A percentile compares a stretch with the other conserved stretches of the same genome.
Conservation (phyloP, 2,888 invertebrate genomes). For the Drosophila pseudotalamancana region DNA sequence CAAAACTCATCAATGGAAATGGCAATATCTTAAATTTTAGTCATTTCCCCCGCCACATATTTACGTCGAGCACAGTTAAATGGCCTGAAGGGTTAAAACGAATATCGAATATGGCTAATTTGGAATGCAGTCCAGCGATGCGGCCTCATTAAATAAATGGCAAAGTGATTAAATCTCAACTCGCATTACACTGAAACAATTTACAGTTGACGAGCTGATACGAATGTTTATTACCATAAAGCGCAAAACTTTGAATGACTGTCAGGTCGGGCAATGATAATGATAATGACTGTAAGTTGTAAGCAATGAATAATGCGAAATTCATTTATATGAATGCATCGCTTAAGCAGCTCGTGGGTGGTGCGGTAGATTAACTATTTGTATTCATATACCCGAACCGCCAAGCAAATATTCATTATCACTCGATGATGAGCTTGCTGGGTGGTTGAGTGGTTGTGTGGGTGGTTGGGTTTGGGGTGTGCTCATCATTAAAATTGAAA, state of each 20-base stretch:
- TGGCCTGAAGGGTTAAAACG: not conserved
- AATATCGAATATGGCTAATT: conserved; percentile 12
- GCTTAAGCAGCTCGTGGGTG: conserved; percentile 29
- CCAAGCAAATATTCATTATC: conserved; percentile 27
- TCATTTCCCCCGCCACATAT: too few species aligned
- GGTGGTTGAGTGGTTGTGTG: not conserved
- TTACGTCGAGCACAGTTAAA: too few species aligned
- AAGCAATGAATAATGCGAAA: conserved; percentile 51
- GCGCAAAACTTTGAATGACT: conserved; percentile 15
- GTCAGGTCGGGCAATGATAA: conserved; percentile 4
- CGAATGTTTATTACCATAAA: conserved; percentile 28
- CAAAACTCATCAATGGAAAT: too few species aligned
- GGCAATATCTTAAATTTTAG: too few species aligned
- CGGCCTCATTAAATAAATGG: conserved; percentile 27
- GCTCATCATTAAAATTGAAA: conserved; percentile 78
- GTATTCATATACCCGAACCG: conserved; percentile 24
- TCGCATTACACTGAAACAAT: conserved; percentile 27
- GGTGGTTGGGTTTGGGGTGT: not conserved
- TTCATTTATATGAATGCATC: conserved; percentile 60
- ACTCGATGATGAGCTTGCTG: not conserved
- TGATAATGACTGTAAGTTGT: conserved; percentile 28
- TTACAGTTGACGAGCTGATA: conserved; percentile 46
- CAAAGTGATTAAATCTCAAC: conserved; percentile 38
- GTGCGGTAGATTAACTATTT: conserved; percentile 20
- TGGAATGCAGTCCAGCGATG: conserved; percentile 1